Conservation (phyloP, 2,797 vertebrate species). For the Acanthopagrus latus region DNA sequence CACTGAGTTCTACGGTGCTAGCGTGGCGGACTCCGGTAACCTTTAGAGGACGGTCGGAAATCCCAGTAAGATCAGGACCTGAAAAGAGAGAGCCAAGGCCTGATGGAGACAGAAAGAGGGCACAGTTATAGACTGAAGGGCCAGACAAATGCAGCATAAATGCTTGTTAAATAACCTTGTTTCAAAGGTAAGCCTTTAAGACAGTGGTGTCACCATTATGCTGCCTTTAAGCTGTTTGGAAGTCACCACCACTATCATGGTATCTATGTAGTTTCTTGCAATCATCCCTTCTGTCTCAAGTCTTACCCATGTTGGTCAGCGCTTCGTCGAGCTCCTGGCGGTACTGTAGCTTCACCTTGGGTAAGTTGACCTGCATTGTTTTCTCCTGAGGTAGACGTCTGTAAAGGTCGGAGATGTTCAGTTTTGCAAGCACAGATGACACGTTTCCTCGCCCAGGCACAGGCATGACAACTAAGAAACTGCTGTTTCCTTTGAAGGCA, state of each 20-base stretch:
- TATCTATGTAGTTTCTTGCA: neutral
- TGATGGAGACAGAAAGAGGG: conserved; percentile 50
- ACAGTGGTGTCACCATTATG: neutral
- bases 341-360: conserved; percentile 91
- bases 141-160: too few species aligned
- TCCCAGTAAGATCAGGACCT: conserved; percentile 87
- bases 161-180: too few species aligned
- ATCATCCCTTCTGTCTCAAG: neutral
- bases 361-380: conserved; percentile 89
- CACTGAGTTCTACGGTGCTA: conserved; percentile 89
- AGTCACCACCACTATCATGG: neutral
- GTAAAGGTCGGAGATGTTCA: conserved; percentile 87
- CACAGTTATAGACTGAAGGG: neutral
- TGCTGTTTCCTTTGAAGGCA: conserved; percentile 91
- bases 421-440: conserved; percentile 83
- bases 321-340: conserved; percentile 87
- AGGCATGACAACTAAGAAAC: conserved; percentile 90
- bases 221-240: neutral
- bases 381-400: conserved; percentile 84
- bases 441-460: conserved; percentile 79
- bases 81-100: conserved; percentile 91
- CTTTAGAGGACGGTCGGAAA: conserved; percentile 83
- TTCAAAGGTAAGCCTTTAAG: too few species aligned
- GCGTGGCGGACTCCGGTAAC: conserved; percentile 90
- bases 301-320: conserved; percentile 91